phyloP scores from a whole-genome alignment of 2,888 invertebrate genomes.

The Melikaiella ostensackeni region DNA sequence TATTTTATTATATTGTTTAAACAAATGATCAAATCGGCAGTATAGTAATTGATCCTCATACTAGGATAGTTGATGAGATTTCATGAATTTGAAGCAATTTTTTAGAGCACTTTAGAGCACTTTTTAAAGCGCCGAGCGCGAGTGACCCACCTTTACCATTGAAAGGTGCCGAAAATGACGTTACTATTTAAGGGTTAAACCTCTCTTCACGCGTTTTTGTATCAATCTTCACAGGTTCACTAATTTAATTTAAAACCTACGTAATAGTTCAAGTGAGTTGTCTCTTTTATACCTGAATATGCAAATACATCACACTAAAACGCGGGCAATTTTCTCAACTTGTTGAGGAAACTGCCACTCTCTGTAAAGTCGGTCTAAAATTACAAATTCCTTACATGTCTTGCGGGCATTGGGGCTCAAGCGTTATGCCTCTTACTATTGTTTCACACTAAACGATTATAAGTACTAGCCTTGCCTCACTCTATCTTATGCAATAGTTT shows the following conservation, averaged over 20 bases:
- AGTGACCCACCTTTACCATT: too few species aligned
- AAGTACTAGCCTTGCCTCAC: conserved; percentile 6
- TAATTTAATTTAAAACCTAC: conserved; percentile 14
- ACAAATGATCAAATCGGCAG: too few species aligned
- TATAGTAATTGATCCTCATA: too few species aligned
- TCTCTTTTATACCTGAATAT: neutral
- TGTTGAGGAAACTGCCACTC: conserved; percentile 10
- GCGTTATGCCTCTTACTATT: conserved; percentile 61
- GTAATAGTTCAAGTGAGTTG: neutral
- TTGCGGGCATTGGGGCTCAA: conserved; percentile 46
- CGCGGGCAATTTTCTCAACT: conserved; percentile 22
- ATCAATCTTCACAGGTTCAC: neutral
- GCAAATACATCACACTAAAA: conserved; percentile 12
- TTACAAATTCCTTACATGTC: conserved; percentile 59
- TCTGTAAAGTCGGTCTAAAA: conserved; percentile 46
- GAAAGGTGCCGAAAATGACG: too few species aligned
- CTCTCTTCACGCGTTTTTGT: neutral
- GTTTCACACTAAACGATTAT: conserved; percentile 64
- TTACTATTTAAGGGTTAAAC: too few species aligned
- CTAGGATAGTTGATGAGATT: too few species aligned
- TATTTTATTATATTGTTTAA: too few species aligned
- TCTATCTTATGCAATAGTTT: conserved; percentile 44
- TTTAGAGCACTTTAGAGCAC: too few species aligned
- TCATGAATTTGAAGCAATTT: too few species aligned
- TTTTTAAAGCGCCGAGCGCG: too few species aligned